phyloP scores from a whole-genome alignment of 2,797 vertebrate genomes.

The Sarcophilus harrisii region DNA sequence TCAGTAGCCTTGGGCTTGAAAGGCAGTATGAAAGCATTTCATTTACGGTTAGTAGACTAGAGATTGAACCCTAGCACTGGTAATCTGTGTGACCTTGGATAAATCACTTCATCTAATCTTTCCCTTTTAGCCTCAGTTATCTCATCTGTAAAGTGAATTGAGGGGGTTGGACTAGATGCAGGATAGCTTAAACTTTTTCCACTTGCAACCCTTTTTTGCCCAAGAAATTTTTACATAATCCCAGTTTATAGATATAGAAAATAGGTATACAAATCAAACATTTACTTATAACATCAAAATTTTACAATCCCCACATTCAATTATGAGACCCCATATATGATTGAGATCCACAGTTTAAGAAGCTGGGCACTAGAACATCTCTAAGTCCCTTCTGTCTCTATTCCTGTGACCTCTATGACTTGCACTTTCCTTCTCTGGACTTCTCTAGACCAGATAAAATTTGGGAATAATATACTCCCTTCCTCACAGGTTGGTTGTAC shows the following conservation, averaged over 20 bases:
- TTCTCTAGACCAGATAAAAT: neutral
- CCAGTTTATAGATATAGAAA: too few species aligned
- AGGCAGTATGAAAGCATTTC: neutral
- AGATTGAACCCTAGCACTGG: neutral
- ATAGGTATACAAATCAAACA: too few species aligned
- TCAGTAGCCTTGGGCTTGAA: neutral
- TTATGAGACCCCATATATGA: too few species aligned
- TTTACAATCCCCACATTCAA: too few species aligned
- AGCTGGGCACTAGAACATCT: neutral
- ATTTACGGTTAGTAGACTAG: neutral
- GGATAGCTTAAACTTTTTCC: too few species aligned
- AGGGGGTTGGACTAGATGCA: neutral
- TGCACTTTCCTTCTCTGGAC: neutral
- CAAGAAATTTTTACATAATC: too few species aligned
- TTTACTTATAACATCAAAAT: too few species aligned
- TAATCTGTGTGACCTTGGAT: neutral
- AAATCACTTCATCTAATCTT: neutral
- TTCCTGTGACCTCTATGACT: neutral
- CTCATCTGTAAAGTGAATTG: neutral
- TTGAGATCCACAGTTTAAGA: too few species aligned
- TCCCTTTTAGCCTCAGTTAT: neutral
- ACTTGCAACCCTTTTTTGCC: too few species aligned
- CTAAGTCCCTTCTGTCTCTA: neutral
- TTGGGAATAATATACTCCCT: neutral
- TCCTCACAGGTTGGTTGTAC: neutral